phyloP scores from a whole-genome alignment of 1,140 invertebrate species.

The Drosophila melanica region DNA sequence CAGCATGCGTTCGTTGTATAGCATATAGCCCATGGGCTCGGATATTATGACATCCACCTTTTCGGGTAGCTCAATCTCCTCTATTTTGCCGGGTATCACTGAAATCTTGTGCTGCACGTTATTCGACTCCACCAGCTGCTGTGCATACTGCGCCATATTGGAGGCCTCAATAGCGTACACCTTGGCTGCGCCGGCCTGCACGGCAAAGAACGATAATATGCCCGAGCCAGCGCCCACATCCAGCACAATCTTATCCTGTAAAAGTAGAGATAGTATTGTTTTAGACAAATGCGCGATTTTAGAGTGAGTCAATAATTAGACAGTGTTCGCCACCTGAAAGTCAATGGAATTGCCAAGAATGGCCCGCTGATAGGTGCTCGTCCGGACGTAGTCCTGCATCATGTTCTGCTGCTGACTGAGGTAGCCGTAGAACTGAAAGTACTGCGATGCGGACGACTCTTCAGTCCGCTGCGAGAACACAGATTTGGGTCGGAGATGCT shows the following conservation, averaged over 20 bases:
- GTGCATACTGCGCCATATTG: constrained; percentile 98
- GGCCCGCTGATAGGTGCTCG: constrained; percentile 98
- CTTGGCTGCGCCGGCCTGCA: constrained; percentile 97
- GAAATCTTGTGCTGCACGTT: constrained; percentile 93
- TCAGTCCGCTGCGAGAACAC: constrained; percentile 98
- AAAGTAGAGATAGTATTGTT: constrained; percentile 4
- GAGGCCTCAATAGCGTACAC: constrained; percentile 99
- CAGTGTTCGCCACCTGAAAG: constrained; percentile 87
- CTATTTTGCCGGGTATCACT: constrained; percentile 98
- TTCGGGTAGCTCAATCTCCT: constrained; percentile 98
- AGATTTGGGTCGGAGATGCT: constrained; percentile 90
- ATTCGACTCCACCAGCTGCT: constrained; percentile 95
- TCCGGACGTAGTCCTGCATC: constrained; percentile 99
- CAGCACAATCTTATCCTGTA: constrained; percentile 93
- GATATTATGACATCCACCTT: constrained; percentile 98
- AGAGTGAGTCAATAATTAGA: background rate
- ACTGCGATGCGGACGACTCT: constrained; percentile 98
- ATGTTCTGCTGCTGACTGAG: constrained; percentile 99
- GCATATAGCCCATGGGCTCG: constrained; percentile 99
- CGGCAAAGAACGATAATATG: constrained; percentile 99
- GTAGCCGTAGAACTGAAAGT: constrained; percentile 99
- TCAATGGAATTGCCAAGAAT: constrained; percentile 97
- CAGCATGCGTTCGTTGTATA: constrained; percentile 99
- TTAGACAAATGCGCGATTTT: background rate
- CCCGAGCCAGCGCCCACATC: constrained; percentile 99